Percentiles rank a stretch among this genome's conserved stretches.
phyloP scores from a whole-genome alignment of 2,797 vertebrate species.

The Peromyscus eremicus region DNA sequence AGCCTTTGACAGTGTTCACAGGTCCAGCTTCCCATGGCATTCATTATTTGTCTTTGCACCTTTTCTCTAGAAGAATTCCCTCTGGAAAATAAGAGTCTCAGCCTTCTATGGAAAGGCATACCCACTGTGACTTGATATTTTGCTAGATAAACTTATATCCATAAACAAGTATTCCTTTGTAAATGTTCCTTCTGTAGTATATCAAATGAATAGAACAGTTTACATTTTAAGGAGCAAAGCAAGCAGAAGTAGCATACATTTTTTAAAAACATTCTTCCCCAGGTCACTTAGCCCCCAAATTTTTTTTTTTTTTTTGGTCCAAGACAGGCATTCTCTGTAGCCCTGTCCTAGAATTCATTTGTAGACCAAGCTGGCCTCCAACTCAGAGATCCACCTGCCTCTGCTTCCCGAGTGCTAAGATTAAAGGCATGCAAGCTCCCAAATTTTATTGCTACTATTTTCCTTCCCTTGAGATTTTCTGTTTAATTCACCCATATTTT shows the following conservation, averaged over 20 bases:
- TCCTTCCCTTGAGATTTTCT: background rate
- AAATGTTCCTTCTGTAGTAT: background rate
- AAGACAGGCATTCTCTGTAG: background rate
- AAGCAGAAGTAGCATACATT: slow-evolving; percentile 14
- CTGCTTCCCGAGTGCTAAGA: background rate
- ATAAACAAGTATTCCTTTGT: background rate
- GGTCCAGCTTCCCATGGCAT: background rate
- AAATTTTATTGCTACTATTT: slow-evolving; percentile 13
- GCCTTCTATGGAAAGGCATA: background rate
- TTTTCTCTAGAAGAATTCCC: background rate
- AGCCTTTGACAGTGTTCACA: background rate
- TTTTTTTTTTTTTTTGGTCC: background rate
- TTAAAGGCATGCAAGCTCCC: background rate
- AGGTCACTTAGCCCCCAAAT: background rate
- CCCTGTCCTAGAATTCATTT: background rate
- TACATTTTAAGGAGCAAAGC: slow-evolving; percentile 36
- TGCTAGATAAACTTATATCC: background rate
- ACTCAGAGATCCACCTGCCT: background rate
- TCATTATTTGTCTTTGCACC: background rate
- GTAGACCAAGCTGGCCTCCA: background rate
- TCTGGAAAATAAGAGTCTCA: background rate
- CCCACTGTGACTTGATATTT: background rate
- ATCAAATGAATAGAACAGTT: background rate
- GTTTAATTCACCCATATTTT: background rate
- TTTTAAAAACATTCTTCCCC: background rate